phyloP scores from a whole-genome alignment of 2,888 invertebrate genomes.

The Sinodicranocentrus sp. region DNA sequence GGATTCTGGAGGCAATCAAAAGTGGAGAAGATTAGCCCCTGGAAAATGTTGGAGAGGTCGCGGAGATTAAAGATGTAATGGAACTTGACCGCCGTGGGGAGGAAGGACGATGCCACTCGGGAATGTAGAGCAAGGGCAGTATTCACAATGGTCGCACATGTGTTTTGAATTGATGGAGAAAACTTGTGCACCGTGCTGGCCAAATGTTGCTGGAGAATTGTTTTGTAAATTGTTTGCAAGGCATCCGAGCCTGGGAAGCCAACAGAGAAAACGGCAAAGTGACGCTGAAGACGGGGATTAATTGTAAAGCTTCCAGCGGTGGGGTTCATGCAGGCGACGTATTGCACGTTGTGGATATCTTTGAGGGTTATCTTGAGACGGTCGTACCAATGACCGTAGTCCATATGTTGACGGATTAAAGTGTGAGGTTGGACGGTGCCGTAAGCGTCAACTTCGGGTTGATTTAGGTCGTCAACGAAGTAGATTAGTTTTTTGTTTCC shows the following conservation, averaged over 20 bases:
- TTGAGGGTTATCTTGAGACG: slow-evolving; percentile 91
- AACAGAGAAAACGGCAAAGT: slow-evolving; percentile 93
- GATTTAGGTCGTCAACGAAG: slow-evolving; percentile 97
- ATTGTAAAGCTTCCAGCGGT: slow-evolving; percentile 98
- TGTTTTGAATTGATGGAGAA: slow-evolving; percentile 83
- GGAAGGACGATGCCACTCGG: slow-evolving; percentile 90
- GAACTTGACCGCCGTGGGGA: slow-evolving; percentile 97
- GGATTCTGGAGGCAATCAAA: slow-evolving; percentile 90
- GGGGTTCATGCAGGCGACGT: slow-evolving; percentile 98
- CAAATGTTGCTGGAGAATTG: slow-evolving; percentile 92
- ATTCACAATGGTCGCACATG: slow-evolving; percentile 86
- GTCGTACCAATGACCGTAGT: slow-evolving; percentile 98
- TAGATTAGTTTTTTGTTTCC: slow-evolving; percentile 95
- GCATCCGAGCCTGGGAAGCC: slow-evolving; percentile 93
- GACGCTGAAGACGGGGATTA: slow-evolving; percentile 94
- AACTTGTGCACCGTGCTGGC: slow-evolving; percentile 90
- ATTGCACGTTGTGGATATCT: slow-evolving; percentile 98
- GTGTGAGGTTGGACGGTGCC: slow-evolving; percentile 98
- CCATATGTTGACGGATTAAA: slow-evolving; percentile 95
- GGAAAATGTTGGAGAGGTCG: slow-evolving; percentile 95
- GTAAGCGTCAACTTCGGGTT: slow-evolving; percentile 93
- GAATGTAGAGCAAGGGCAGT: slow-evolving; percentile 92
- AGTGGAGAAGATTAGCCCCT: slow-evolving; percentile 93
- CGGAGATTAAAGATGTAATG: slow-evolving; percentile 98
- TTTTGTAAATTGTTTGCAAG: slow-evolving; percentile 90